Conservation (phyloP, 2,113 vertebrate genomes). For the Trichomycterus rosablanca region DNA sequence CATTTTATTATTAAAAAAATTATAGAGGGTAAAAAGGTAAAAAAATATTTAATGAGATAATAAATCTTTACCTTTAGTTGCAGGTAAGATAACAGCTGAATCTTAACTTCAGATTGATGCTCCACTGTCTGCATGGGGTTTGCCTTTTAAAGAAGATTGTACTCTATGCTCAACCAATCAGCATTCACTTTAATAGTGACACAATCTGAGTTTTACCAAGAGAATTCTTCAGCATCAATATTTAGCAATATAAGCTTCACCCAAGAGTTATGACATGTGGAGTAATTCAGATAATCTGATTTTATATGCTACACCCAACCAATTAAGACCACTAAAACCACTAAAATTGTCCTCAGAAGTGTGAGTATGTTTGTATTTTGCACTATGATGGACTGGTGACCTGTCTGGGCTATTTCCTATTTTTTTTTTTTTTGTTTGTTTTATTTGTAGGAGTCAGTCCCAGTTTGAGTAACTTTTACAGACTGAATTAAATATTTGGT, state of each 20-base stretch:
- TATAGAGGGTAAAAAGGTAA: background rate
- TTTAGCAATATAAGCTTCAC: too few relatives aligned
- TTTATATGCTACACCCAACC: background rate
- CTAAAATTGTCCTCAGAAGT: too few relatives aligned
- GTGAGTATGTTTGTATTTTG: too few relatives aligned
- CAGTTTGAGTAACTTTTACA: too few relatives aligned
- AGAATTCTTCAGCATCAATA: background rate
- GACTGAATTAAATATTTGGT: too few relatives aligned
- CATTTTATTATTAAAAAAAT: background rate
- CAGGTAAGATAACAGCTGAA: too few relatives aligned
- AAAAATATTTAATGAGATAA: background rate
- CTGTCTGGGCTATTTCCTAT: too few relatives aligned
- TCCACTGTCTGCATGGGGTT: background rate
- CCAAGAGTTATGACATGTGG: background rate
- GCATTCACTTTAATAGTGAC: background rate
- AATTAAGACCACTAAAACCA: too few relatives aligned
- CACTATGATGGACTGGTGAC: too few relatives aligned
- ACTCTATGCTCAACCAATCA: conserved; percentile 30
- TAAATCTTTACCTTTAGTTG: conserved; percentile 9
- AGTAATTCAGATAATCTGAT: background rate
- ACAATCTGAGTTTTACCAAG: background rate
- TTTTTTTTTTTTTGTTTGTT: too few relatives aligned
- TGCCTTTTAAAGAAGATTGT: conserved; percentile 16
- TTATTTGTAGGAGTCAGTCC: too few relatives aligned
- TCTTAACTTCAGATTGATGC: too few relatives aligned